Conservation (phyloP, 2,797 vertebrate species). For the Syngnathus acus region DNA sequence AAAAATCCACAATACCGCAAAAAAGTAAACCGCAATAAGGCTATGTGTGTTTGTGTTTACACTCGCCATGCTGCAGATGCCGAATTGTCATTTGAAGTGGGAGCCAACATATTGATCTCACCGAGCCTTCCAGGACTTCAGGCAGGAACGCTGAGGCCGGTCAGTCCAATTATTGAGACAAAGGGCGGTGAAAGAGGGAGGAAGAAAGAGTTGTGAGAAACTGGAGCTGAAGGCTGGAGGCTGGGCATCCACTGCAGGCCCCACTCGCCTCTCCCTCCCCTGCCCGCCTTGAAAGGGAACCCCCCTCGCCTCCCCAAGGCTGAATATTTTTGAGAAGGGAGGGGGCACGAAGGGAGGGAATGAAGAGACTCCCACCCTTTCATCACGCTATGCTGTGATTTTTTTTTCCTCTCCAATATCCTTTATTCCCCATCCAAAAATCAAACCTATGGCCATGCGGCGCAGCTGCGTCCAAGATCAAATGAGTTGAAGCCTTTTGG, state of each 20-base stretch:
- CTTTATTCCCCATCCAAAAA: slow-evolving; percentile 47
- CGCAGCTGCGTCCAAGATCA: slow-evolving; percentile 45
- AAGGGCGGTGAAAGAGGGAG: slow-evolving; percentile 26
- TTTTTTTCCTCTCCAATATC: slow-evolving; percentile 15
- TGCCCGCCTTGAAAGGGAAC: slow-evolving; percentile 60
- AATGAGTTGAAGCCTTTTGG: slow-evolving; percentile 35
- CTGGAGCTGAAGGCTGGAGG: slow-evolving; percentile 29
- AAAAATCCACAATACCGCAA: neutral
- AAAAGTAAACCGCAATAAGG: neutral
- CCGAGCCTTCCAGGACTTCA: slow-evolving; percentile 26
- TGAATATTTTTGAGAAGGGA: slow-evolving; percentile 54
- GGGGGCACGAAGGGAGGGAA: slow-evolving; percentile 6
- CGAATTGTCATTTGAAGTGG: neutral
- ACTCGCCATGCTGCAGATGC: neutral
- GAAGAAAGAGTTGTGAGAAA: slow-evolving; percentile 28
- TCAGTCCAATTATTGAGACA: slow-evolving; percentile 53
- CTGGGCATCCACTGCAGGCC: slow-evolving; percentile 32
- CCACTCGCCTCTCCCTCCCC: slow-evolving; percentile 45
- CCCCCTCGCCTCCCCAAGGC: slow-evolving; percentile 48
- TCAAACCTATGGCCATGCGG: slow-evolving; percentile 41
- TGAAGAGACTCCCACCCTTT: slow-evolving; percentile 44
- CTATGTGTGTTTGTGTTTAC: neutral
- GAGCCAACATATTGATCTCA: slow-evolving; percentile 45
- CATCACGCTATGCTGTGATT: slow-evolving; percentile 46
- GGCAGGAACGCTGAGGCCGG: slow-evolving; percentile 47